Percentiles rank a stretch among this genome's conserved stretches.
Conservation (phyloP, 2,797 vertebrate genomes). For the Alcedo atthis region DNA sequence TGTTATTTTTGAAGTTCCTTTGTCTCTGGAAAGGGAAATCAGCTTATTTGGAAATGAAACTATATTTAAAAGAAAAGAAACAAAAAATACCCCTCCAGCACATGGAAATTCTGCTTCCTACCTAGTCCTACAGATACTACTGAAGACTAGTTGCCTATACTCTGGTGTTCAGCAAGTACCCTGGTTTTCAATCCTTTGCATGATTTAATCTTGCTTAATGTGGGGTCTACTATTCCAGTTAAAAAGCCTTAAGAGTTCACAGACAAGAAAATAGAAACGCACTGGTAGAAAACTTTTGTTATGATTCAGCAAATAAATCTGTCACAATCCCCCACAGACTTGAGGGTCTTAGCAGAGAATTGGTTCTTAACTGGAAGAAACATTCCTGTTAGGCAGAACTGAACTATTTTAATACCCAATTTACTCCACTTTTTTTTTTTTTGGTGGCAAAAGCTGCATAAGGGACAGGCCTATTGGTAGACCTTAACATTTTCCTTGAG, state of each 20-base stretch:
- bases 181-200: not conserved
- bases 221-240: not conserved
- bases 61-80: not conserved
- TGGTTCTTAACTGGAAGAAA: not conserved
- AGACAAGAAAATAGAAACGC: not conserved
- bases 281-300: not conserved
- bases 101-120: not conserved
- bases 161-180: not conserved
- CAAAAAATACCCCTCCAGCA: not conserved
- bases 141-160: not conserved
- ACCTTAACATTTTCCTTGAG: not conserved
- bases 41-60: not conserved
- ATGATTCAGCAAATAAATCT: not conserved
- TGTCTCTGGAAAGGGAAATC: not conserved
- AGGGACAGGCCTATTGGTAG: not conserved
- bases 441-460: not conserved
- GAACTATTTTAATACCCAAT: not conserved
- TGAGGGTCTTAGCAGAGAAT: not conserved
- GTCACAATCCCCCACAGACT: not conserved
- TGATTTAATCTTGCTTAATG: not conserved
- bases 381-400: not conserved
- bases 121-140: not conserved
- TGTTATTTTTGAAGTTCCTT: not conserved
- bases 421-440: not conserved
- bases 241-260: not conserved